These are phyloP conservation scores for Pristis pectinata DNA, from an alignment of 2,797 vertebrate species.

Conservation along the genomic window DNA sequence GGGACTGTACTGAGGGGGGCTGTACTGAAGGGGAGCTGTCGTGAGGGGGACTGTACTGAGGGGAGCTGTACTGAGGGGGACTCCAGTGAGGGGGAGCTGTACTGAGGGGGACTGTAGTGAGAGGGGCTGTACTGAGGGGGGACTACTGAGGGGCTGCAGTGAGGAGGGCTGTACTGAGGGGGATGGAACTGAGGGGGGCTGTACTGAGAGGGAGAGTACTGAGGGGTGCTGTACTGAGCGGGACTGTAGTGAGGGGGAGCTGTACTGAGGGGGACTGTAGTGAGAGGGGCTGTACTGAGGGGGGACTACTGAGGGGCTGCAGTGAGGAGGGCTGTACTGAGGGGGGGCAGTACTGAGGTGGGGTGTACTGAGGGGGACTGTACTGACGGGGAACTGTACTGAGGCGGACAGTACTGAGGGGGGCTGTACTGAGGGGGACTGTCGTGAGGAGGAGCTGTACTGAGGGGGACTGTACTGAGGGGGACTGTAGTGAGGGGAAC, in stretches of 20 bases:
- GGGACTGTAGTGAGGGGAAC: no score
- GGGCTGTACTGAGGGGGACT: not conserved
- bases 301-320: not conserved
- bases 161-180: not conserved
- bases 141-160: no score
- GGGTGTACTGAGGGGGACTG: not conserved
- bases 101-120: not conserved
- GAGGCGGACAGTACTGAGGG: not conserved
- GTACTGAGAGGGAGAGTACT: no score
- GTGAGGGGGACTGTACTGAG: no score
- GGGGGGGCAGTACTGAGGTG: not conserved
- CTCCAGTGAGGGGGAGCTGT: no score
- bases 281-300: not conserved
- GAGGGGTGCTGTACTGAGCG: not conserved
- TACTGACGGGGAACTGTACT: not conserved
- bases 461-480: not conserved
- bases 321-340: not conserved
- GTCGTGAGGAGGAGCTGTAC: no score
- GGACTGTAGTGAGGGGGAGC: no score
- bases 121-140: not conserved
- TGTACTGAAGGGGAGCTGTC: no score
- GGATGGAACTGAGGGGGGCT: not conserved
- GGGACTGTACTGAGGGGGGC: not conserved
- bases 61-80: not conserved
- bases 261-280: not conserved